Base-by-base conservation (phyloP, 1,140 invertebrate species). In the Pollicipes pollicipes region DNA sequence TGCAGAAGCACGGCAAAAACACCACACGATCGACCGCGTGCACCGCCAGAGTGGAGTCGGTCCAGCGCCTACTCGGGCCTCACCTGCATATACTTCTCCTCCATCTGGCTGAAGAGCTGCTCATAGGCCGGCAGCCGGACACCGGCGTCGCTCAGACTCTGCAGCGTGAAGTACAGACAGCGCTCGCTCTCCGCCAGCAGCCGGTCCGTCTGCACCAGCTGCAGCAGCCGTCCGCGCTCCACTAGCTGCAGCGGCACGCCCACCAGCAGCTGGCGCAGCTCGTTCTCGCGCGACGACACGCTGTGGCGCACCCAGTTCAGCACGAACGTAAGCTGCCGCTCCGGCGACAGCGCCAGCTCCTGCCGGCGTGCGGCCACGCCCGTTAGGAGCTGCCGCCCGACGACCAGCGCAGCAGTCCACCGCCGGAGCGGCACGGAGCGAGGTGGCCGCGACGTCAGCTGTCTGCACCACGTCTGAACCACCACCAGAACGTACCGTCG, bases 151-250 rank as follows among this genome's bases (percentile, higher is more conserved):
- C 77, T 77, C 70, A 84, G 74, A 45, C 76, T 80, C 70, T 80
- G 77, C 30, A 83, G 75, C 28, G 83, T 71, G 35, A 80, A 73
- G 72, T 79, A 83, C 21, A 82, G 71, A 45, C 78, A 78, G 32
- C 73, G 75, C 68, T 79, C 76, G 69, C 75, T 77, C 30, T 78
- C 74, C 28, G 72, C 75, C n/a, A 66, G 28, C 64, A 66, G 72
- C 78, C 78, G 3, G 75, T 30, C 32, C 72, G 70, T 10, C 68
- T 69, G 29, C 71, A 67, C 13, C 75, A 37, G 30, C 66, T 69
- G 28, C n/a, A 37, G 0, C 68, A 64, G 35, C 73, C 74, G 69
- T 75, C 71, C 30, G 73, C 68, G 45, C 71, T 45, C 73, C 75
- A 73, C 69, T 69, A 72, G 37, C 75, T 74, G 27, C 3, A 66